These are phyloP conservation scores for Columba livia DNA, from an alignment of 2,113 vertebrate genomes.

Conservation along the genomic window DNA sequence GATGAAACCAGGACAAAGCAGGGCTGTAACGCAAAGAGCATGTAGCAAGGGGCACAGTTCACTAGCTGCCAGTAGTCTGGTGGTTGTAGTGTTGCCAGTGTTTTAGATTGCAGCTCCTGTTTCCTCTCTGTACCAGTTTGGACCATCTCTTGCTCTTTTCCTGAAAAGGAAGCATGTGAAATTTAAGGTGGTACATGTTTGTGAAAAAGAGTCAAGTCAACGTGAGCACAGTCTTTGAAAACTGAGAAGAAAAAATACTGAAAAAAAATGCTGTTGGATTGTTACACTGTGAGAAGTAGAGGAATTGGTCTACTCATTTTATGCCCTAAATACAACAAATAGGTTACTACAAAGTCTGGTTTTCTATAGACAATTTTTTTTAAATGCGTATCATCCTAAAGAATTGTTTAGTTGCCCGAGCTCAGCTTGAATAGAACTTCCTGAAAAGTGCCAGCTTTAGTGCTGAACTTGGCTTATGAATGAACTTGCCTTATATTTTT, in stretches of 20 bases:
- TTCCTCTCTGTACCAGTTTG: not conserved
- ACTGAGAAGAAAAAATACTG: not conserved
- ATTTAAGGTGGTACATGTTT: not conserved
- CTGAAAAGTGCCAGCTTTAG: not conserved
- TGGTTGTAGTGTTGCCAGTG: not conserved
- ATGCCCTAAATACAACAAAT: not conserved
- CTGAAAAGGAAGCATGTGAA: not conserved
- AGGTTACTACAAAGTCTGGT: not conserved
- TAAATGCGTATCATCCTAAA: fast-evolving
- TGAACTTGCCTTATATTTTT: not conserved
- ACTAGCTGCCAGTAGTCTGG: not conserved
- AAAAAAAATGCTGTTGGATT: not conserved
- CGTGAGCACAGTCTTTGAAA: not conserved
- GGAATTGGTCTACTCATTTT: not conserved
- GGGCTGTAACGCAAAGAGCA: not conserved
- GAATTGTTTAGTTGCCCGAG: not conserved
- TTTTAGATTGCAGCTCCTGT: not conserved
- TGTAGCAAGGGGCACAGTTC: not conserved
- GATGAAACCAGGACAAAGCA: not conserved
- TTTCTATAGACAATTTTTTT: not conserved
- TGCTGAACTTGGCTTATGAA: not conserved
- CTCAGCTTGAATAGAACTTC: not conserved
- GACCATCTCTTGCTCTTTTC: not conserved
- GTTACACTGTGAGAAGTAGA: not conserved
- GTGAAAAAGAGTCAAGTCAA: not conserved